A percentile compares a stretch with the other conserved stretches of the same genome.
These are phyloP conservation scores for Lithobates pipiens DNA, from an alignment of 2,797 vertebrate genomes.

Conservation along the genomic window DNA sequence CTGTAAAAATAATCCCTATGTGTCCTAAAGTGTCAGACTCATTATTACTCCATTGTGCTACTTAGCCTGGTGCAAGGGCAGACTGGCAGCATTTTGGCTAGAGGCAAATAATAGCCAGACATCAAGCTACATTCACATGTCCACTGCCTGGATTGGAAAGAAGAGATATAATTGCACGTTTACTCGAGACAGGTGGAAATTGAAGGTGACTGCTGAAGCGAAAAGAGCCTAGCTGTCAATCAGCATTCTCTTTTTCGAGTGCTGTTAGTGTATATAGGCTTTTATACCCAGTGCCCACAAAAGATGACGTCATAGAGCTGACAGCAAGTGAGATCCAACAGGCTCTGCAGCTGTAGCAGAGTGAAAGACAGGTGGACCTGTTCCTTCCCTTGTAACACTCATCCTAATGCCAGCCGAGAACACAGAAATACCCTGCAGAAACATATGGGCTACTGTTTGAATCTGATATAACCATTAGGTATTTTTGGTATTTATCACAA, in stretches of 20 bases:
- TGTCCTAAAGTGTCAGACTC: slow-evolving; percentile 45
- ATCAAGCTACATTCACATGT: slow-evolving; percentile 22
- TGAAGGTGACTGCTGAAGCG: slow-evolving; percentile 41
- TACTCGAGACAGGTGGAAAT: slow-evolving; percentile 42
- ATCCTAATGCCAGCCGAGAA: background rate
- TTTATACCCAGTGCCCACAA: slow-evolving; percentile 5
- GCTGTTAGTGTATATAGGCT: slow-evolving; percentile 15
- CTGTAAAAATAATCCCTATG: slow-evolving; percentile 37
- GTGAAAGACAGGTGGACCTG: background rate
- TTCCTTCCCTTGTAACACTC: background rate
- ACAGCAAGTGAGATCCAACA: background rate
- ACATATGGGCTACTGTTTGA: background rate
- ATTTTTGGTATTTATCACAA: too few species aligned
- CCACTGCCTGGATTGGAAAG: slow-evolving; percentile 5
- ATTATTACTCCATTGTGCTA: slow-evolving; percentile 29
- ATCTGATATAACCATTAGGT: too few species aligned
- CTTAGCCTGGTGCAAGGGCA: slow-evolving; percentile 18
- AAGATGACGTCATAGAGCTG: slow-evolving; percentile 20
- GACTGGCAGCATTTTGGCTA: slow-evolving; percentile 44
- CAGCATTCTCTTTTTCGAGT: slow-evolving; percentile 10
- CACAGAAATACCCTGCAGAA: background rate
- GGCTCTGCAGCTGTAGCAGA: background rate
- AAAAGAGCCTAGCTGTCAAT: slow-evolving; percentile 27
- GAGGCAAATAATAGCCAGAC: slow-evolving; percentile 32
- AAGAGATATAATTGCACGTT: slow-evolving; percentile 42